Conservation (phyloP, 2,113 vertebrate genomes). For the Tachysurus fulvidraco region DNA sequence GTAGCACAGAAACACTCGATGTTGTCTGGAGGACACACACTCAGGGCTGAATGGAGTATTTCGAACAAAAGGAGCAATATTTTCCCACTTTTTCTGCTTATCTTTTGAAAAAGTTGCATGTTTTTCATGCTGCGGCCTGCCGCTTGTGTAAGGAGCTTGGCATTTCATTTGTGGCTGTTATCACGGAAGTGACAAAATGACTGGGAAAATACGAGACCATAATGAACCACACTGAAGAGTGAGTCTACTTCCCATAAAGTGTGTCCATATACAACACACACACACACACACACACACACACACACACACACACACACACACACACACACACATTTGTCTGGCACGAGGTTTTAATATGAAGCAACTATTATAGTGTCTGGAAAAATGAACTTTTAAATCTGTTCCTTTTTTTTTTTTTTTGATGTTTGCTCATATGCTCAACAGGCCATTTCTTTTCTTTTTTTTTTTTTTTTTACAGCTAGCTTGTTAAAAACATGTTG, state of each 20-base stretch:
- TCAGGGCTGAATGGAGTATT: constrained; percentile 6
- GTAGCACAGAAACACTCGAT: background rate
- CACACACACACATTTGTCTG: constrained; percentile 61
- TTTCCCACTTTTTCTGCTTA: constrained; percentile 46
- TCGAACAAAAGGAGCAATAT: constrained; percentile 41
- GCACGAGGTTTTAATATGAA: constrained; percentile 77
- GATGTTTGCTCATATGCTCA: constrained; percentile 82
- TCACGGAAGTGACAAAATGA: constrained; percentile 66
- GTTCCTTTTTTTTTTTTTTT: constrained; percentile 68
- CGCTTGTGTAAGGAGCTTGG: constrained; percentile 57
- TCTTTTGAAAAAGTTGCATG: constrained; percentile 24
- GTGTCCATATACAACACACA: constrained; percentile 48
- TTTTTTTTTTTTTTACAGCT: constrained; percentile 74
- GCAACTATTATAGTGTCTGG: constrained; percentile 75
- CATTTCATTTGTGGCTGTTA: constrained; percentile 56
- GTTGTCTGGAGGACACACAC: constrained; percentile 19
- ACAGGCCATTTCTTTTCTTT: constrained; percentile 61
- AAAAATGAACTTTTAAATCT: constrained; percentile 79
- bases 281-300: constrained; percentile 48
- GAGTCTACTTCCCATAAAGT: constrained; percentile 63
- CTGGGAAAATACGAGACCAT: constrained; percentile 71
- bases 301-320: constrained; percentile 45
- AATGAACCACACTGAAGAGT: constrained; percentile 72
- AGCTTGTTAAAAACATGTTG: constrained; percentile 78
- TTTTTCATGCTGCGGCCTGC: constrained; percentile 43